These are phyloP conservation scores for Synanceia verrucosa DNA, from an alignment of 2,797 vertebrate genomes.

Conservation along the genomic window DNA sequence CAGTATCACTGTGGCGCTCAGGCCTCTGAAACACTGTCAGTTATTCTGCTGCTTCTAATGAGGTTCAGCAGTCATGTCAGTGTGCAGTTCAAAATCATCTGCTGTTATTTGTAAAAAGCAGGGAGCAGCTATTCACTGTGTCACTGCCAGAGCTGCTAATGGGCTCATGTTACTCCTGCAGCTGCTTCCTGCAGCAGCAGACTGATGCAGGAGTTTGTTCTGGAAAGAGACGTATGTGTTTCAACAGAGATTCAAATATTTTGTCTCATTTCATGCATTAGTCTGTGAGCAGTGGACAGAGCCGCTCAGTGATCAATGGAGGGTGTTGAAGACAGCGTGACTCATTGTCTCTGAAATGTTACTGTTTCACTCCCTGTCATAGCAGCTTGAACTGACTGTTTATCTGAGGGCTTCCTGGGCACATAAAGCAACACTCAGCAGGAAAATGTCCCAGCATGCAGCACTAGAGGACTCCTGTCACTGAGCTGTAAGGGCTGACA, in stretches of 20 bases:
- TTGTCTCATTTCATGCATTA: neutral
- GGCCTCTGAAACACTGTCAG: slow-evolving; percentile 7
- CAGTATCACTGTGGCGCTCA: neutral
- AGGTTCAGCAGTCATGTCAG: slow-evolving; percentile 21
- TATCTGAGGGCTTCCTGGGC: neutral
- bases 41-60: slow-evolving; percentile 23
- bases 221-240: slow-evolving; percentile 1
- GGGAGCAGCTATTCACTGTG: neutral
- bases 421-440: slow-evolving; percentile 4
- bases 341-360: slow-evolving; percentile 25
- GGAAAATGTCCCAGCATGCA: neutral
- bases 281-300: neutral
- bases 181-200: neutral
- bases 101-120: slow-evolving; percentile 21
- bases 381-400: neutral
- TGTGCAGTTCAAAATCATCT: slow-evolving; percentile 17
- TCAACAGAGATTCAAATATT: neutral
- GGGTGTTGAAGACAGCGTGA: neutral
- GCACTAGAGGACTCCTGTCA: neutral
- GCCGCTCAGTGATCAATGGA: slow-evolving; percentile 17
- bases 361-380: neutral
- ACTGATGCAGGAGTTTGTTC: slow-evolving; percentile 8
- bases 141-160: slow-evolving; percentile 19
- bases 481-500: neutral
- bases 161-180: slow-evolving; percentile 9